Base-by-base conservation (phyloP, 2,797 vertebrate species). In the Euthynnus affinis region DNA sequence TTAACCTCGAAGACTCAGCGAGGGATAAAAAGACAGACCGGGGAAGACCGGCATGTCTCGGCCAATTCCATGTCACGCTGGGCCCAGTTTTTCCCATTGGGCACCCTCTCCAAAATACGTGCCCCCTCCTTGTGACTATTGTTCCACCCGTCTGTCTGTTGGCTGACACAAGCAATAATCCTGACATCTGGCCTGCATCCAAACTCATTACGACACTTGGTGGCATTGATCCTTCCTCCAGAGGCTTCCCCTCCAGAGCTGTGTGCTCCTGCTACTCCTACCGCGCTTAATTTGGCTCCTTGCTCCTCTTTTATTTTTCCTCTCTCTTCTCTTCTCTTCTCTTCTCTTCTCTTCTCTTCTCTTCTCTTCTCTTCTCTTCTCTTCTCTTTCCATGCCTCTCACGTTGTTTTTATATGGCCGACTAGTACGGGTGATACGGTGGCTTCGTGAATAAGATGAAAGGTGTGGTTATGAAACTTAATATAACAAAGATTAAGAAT, bases 81-180 rank as follows among this genome's bases (percentile, higher is more conserved):
- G 73, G 83, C 79, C 77, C 65, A 81, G 58, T 88, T 92, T 91
- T 80, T 75, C 73, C 89, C 88, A 85, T n/a, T 79, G 87, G 93
- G 90, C 86, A 86, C 67, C 74, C 60, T 85, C 83, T 93, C 86
- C 66, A 86, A 91, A 93, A 91, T 90, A 76, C 52, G 61, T 91
- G 81, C 78, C 88, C 82, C 88, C 90, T 87, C 88, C 90, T 87
- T 86, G 86, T 91, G 91, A 91, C 90, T 87, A 84, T 92, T 93
- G 87, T 95, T 92, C 89, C 80, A 84, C 78, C 84, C 71, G 82
- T 87, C 86, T 90, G 89, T 92, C 93, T 94, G 89, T 93, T 94
- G 91, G 93, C 92, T 93, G 92, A 94, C 94, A 92, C 83, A 73
- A 86, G 89, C 91, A 92, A 89, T 95, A 94, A 94, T 94, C 88